Base-by-base conservation (phyloP, 1,140 invertebrate species). In the Apis mellifera region DNA sequence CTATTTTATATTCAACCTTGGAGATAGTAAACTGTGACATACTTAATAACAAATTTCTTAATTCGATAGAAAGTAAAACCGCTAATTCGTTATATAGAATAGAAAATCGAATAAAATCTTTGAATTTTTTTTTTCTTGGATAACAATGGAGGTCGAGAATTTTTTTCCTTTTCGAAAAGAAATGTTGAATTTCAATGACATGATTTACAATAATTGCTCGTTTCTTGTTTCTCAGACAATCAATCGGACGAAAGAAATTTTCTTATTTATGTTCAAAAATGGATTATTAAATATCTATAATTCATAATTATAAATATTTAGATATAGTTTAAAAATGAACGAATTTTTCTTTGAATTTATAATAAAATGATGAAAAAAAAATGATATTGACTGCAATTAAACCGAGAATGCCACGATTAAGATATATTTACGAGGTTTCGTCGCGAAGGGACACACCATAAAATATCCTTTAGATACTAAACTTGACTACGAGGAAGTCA, bases 401-500 rank as follows among this genome's bases (percentile, higher is more conserved):
- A 42, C 5, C 7, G 32, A 2, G 32, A 42, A 42, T 42, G 32
- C 57, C 48, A 4, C 9, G 4, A 8, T 57, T 48, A 19, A 72
- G 17, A 23, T 23, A 60, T 69, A 69, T 23, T 73, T 79, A 72
- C 26, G 78, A 64, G 62, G 19, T 79, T 42, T 19, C 59, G 23
- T 19, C 15, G 13, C 15, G 59, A 72, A 64, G 62, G 23, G 66
- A 26, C 32, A 72, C 48, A 54, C 55, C 78, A 73, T 79, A 74
- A 71, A 75, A 13, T 57, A 81, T 81, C 42, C 42, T 9, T 32
- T 8, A 50, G 78, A 81, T 81, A 64, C 57, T 75, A 52, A 71
- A 52, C 32, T 65, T 68, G 78, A 65, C 62, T 70, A 65, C 52
- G 32, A 79, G 66, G 59, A 79, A 79, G 78, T 72, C 78, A 71